phyloP scores from a whole-genome alignment of 2,797 vertebrate species.

The Amblyopsis hoosieri region DNA sequence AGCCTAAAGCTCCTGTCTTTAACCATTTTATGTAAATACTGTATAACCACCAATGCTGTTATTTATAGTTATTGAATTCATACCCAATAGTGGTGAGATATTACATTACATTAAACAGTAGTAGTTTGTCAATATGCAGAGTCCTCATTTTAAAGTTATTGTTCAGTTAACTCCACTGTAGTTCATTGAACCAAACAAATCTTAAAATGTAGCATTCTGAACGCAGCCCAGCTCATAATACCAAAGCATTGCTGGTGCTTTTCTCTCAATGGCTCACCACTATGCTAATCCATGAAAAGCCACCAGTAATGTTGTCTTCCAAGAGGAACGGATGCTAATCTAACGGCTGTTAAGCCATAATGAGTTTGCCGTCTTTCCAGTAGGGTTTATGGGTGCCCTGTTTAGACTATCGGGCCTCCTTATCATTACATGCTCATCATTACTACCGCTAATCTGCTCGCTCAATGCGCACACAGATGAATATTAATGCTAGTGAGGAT shows the following conservation, averaged over 20 bases:
- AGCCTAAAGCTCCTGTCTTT: too few relatives aligned
- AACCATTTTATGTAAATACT: too few relatives aligned
- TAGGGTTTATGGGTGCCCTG: conserved; percentile 64
- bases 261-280: conserved; percentile 36
- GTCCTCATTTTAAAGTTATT: too few relatives aligned
- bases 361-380: conserved; percentile 68
- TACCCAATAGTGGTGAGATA: too few relatives aligned
- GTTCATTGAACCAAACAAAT: too few relatives aligned
- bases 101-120: too few relatives aligned
- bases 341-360: conserved; percentile 73
- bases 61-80: too few relatives aligned
- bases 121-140: too few relatives aligned
- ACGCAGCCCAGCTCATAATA: background rate
- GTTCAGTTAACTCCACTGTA: too few relatives aligned
- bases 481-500: conserved; percentile 72
- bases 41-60: too few relatives aligned
- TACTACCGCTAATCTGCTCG: conserved; percentile 76
- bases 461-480: conserved; percentile 71
- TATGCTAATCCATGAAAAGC: conserved; percentile 48
- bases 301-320: conserved; percentile 59
- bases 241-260: conserved; percentile 40
- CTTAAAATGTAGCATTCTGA: too few relatives aligned
- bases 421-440: conserved; percentile 77
- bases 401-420: conserved; percentile 68
- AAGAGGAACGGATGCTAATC: conserved; percentile 74